These are phyloP conservation scores for Pheosia tremula DNA, from an alignment of 2,888 invertebrate species.

Conservation along the genomic window DNA sequence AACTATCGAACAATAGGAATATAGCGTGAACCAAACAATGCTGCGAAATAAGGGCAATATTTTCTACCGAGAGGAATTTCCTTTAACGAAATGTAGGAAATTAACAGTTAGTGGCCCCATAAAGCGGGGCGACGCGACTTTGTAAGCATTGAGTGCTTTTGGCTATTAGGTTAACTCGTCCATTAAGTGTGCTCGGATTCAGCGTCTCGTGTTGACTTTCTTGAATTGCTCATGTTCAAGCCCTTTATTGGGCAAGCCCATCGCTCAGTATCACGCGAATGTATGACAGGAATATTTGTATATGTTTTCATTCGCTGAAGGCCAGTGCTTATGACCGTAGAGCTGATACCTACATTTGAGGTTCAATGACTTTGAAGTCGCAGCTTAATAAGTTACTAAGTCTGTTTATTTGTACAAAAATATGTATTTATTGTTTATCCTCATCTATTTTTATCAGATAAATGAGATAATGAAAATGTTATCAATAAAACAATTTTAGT, in stretches of 20 bases:
- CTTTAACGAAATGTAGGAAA: conserved; percentile 76
- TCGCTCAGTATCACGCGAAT: conserved; percentile 37
- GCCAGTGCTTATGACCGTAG: background rate
- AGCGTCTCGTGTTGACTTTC: conserved; percentile 67
- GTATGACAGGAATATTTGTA: conserved; percentile 31
- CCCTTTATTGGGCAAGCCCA: conserved; percentile 43
- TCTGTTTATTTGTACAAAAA: no score
- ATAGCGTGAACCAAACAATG: conserved; percentile 58
- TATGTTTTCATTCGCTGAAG: conserved; percentile 18
- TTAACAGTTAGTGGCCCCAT: conserved; percentile 79
- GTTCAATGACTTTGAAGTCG: background rate
- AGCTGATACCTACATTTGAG: background rate
- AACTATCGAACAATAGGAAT: conserved; percentile 55
- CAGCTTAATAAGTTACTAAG: no score
- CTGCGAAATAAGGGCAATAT: conserved; percentile 58
- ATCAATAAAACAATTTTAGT: no score
- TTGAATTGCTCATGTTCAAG: conserved; percentile 52
- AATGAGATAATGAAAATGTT: no score
- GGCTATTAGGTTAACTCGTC: conserved; percentile 81
- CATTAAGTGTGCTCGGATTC: conserved; percentile 75
- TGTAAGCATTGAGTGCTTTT: conserved; percentile 83
- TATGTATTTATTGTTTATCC: no score
- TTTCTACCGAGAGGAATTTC: conserved; percentile 72
- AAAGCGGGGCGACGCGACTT: conserved; percentile 76
- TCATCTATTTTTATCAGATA: no score